These are phyloP conservation scores for Melanerpes formicivorus DNA, from an alignment of 2,113 vertebrate genomes.

Conservation along the genomic window DNA sequence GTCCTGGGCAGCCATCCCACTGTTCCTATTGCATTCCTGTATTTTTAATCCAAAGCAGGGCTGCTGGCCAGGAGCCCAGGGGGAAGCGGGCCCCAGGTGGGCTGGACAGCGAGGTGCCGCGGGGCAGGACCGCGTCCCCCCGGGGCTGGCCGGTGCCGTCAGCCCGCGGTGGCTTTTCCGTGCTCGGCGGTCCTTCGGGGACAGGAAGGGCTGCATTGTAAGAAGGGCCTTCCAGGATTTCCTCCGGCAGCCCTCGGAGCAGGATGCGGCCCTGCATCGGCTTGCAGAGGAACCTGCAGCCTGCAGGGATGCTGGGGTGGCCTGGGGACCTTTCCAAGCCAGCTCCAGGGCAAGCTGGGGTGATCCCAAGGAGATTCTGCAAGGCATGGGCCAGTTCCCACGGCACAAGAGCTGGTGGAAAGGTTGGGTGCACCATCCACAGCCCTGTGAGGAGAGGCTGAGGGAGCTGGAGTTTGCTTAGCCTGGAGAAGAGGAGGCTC, in stretches of 20 bases:
- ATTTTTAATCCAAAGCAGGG: background rate
- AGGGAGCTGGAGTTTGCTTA: too few species aligned
- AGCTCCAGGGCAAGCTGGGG: background rate
- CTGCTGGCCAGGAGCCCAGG: background rate
- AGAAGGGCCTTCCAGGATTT: conserved; percentile 61
- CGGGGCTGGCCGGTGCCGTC: background rate
- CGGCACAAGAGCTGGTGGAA: accelerated
- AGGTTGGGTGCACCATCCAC: background rate
- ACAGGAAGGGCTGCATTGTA: conserved; percentile 64
- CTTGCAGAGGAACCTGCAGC: conserved; percentile 30
- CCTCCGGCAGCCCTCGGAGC: background rate
- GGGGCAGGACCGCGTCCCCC: background rate
- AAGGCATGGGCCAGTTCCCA: background rate
- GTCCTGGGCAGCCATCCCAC: background rate
- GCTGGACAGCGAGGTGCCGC: background rate
- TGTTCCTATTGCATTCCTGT: background rate
- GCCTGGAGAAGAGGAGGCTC: too few species aligned
- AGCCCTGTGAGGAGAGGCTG: too few species aligned
- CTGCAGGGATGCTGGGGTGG: background rate
- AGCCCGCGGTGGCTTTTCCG: conserved; percentile 25
- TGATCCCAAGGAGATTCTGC: background rate
- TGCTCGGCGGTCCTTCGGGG: background rate
- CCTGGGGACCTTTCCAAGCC: background rate
- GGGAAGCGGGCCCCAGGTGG: conserved; percentile 43
- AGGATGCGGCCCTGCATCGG: background rate